Evolutionary conservation across 2,888 invertebrate genomes (phyloP).

Genomic region (Ashinkailepas kermadecensis): DNA sequence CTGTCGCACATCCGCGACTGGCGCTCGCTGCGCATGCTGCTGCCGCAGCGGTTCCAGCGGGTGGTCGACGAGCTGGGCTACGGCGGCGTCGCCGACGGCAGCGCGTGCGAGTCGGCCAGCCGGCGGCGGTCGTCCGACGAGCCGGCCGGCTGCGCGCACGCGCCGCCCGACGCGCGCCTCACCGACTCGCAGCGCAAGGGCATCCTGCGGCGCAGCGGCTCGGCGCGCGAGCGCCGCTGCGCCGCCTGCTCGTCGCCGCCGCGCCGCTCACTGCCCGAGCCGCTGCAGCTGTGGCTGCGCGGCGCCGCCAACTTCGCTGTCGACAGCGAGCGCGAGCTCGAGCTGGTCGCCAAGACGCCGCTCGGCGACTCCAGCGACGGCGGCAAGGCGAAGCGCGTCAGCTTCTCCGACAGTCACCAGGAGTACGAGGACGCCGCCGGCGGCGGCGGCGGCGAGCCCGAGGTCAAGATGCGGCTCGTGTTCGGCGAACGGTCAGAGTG

Average conservation of each 20-base stretch:
- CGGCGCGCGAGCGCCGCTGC: neutral
- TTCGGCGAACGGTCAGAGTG: neutral
- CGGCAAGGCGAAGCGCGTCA: neutral
- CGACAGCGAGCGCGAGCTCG: neutral
- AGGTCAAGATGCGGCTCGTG: neutral
- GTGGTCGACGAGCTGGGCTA: conserved; percentile 62
- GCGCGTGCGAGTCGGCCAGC: neutral
- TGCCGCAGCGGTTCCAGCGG: conserved; percentile 75
- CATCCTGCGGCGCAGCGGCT: neutral
- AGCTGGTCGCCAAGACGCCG: neutral
- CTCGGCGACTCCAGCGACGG: conserved; percentile 1
- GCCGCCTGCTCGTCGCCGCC: neutral
- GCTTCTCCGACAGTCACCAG: conserved; percentile 10
- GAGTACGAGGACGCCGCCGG: neutral
- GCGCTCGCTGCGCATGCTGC: conserved; percentile 80
- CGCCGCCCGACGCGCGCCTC: conserved; percentile 27
- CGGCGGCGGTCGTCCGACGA: neutral
- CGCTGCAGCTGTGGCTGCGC: conserved; percentile 28
- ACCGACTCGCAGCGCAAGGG: conserved; percentile 2
- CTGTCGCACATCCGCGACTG: conserved; percentile 83
- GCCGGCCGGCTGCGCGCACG: conserved; percentile 29
- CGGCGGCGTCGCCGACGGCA: conserved; percentile 50
- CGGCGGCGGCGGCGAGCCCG: neutral
- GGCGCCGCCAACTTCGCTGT: conserved; percentile 4
- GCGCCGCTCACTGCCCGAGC: conserved; percentile 32